A percentile compares a stretch with the other conserved stretches of the same genome.
Evolutionary conservation across 2,797 vertebrate species (phyloP).

Genomic region (Alauda arvensis): DNA sequence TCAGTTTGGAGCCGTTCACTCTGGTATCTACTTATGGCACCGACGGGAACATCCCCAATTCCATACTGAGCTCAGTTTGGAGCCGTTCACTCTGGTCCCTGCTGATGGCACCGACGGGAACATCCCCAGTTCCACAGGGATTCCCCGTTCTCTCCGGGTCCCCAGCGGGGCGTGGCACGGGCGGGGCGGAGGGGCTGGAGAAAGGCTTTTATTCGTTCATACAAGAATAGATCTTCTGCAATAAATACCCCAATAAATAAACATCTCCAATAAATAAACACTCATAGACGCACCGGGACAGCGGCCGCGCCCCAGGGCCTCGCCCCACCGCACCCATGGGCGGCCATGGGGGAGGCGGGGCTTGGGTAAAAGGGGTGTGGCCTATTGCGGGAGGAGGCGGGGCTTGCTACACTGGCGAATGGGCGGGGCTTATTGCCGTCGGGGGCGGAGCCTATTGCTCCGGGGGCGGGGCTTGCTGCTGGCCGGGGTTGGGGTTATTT

Average conservation of each 20-base stretch:
- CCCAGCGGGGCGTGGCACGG: accelerated
- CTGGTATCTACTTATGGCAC: not conserved
- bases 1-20: accelerated
- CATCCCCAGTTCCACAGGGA: accelerated
- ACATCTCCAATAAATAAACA: slow-evolving; percentile 81
- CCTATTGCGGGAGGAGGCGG: not conserved
- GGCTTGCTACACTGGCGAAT: not conserved
- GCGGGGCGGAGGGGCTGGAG: not conserved
- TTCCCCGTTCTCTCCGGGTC: not conserved
- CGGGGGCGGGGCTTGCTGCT: not conserved
- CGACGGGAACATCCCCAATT: not conserved
- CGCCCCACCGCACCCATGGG: not conserved
- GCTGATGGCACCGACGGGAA: not conserved
- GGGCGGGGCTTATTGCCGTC: not conserved
- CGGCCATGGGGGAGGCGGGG: not conserved
- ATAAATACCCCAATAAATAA: slow-evolving; percentile 83
- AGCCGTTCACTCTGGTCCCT: accelerated
- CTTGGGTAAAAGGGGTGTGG: accelerated
- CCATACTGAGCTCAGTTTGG: not conserved
- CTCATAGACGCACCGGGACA: slow-evolving; percentile 68
- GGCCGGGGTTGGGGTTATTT: not conserved
- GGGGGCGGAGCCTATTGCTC: not conserved
- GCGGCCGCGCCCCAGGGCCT: not conserved
- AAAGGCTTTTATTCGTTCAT: slow-evolving; percentile 79
- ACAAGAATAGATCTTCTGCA: slow-evolving; percentile 82